Conservation (phyloP, 2,888 invertebrate species). For the Physocephala rufipes region DNA sequence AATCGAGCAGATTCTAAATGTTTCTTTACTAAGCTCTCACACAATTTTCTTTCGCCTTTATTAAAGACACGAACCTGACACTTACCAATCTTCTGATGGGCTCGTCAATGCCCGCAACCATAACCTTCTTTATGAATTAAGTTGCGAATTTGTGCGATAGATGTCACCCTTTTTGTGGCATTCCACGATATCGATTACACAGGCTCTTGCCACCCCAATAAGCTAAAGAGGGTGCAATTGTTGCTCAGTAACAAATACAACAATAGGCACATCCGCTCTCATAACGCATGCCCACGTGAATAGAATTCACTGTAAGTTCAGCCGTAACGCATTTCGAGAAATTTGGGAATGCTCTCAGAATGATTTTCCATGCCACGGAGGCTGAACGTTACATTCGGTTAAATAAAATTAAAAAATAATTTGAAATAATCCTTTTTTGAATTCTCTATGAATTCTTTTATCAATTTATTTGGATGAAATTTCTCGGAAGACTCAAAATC, state of each 20-base stretch:
- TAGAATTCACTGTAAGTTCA: background rate
- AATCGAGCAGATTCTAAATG: no score
- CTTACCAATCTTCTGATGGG: background rate
- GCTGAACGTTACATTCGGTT: constrained; percentile 19
- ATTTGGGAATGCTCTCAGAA: constrained; percentile 15
- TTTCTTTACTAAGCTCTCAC: no score
- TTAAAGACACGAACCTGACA: background rate
- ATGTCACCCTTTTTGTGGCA: background rate
- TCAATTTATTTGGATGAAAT: no score
- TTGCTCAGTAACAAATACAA: constrained; percentile 2
- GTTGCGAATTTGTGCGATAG: background rate
- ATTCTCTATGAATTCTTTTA: no score
- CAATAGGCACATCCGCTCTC: background rate
- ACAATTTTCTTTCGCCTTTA: background rate
- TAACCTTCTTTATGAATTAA: background rate
- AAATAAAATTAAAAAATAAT: background rate
- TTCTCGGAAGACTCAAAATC: no score
- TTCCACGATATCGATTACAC: constrained; percentile 29
- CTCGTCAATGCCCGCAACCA: background rate
- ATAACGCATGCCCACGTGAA: constrained; percentile 23
- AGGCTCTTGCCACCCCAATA: constrained; percentile 6
- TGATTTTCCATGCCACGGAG: constrained; percentile 25
- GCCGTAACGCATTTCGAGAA: constrained; percentile 10
- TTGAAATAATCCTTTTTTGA: background rate
- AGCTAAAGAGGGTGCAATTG: background rate